Evolutionary conservation across 2,797 vertebrate species (phyloP).

Genomic region (Triplophysa bombifrons): DNA sequence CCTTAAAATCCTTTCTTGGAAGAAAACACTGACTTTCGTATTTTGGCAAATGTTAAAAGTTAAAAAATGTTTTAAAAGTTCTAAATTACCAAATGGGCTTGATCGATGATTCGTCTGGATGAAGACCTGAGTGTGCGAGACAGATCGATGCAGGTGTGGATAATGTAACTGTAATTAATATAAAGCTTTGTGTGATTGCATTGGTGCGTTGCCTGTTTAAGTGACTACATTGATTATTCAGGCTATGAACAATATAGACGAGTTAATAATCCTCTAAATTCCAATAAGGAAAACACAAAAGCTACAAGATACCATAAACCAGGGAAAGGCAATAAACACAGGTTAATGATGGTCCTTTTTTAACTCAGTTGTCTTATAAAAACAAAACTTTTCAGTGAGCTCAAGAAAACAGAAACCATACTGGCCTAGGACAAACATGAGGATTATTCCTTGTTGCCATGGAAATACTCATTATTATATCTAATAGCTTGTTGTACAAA

Average conservation of each 20-base stretch:
- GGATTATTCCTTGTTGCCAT: not conserved
- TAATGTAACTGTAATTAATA: slow-evolving; percentile 49
- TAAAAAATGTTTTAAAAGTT: not conserved
- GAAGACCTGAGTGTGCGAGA: slow-evolving; percentile 9
- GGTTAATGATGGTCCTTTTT: not conserved
- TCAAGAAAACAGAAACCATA: not conserved
- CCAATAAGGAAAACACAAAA: slow-evolving; percentile 38
- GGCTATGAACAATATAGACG: slow-evolving; percentile 47
- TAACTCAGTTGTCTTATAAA: slow-evolving; percentile 13
- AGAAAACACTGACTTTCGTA: not conserved
- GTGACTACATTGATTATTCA: slow-evolving; percentile 49
- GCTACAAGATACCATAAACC: slow-evolving; percentile 1
- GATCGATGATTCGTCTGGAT: slow-evolving; percentile 16
- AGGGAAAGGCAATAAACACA: slow-evolving; percentile 17
- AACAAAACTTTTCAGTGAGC: slow-evolving; percentile 13
- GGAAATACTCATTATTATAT: slow-evolving; percentile 16
- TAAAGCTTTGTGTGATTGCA: slow-evolving; percentile 39
- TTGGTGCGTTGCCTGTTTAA: slow-evolving; percentile 38
- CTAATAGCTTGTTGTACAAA: not conserved
- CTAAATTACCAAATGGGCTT: not conserved
- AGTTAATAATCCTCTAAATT: slow-evolving; percentile 50
- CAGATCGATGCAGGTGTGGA: slow-evolving; percentile 11
- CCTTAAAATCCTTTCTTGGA: too few species aligned
- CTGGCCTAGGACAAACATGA: not conserved
- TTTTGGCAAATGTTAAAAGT: not conserved